Evolutionary conservation across 1,140 invertebrate genomes (phyloP).

Genomic region (Lucilia sericata): DNA sequence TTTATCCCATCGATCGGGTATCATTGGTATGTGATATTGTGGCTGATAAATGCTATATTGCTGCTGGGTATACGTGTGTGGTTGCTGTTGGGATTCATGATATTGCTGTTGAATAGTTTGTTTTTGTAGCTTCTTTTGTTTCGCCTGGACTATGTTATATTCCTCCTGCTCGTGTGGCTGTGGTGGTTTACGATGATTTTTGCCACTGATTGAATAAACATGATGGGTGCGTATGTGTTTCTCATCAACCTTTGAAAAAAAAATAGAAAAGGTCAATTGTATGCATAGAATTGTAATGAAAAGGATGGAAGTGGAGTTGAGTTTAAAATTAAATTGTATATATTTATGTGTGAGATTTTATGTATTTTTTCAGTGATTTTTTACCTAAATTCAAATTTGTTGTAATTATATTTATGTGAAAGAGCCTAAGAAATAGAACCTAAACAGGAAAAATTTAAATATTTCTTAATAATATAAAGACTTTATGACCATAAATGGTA

Average conservation of each 20-base stretch:
- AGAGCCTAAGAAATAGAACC: too few species aligned
- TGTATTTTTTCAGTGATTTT: too few species aligned
- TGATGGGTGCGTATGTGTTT: slow-evolving; percentile 66
- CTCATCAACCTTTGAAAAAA: slow-evolving; percentile 62
- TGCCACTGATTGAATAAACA: slow-evolving; percentile 61
- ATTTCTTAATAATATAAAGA: too few species aligned
- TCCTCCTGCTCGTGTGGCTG: slow-evolving; percentile 61
- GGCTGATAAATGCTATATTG: slow-evolving; percentile 60
- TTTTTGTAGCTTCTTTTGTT: slow-evolving; percentile 58
- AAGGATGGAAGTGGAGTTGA: background rate
- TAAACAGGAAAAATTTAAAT: too few species aligned
- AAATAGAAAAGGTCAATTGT: background rate
- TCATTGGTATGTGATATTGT: slow-evolving; percentile 63
- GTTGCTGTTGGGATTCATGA: slow-evolving; percentile 54
- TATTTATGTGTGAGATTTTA: too few species aligned
- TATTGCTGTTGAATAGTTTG: slow-evolving; percentile 58
- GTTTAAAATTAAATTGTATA: too few species aligned
- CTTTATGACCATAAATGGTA: too few species aligned
- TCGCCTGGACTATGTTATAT: slow-evolving; percentile 54
- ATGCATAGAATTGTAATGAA: background rate
- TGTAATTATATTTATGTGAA: too few species aligned
- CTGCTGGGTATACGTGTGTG: slow-evolving; percentile 55
- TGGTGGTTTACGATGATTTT: slow-evolving; percentile 59
- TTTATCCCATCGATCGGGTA: slow-evolving; percentile 65
- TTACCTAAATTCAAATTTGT: too few species aligned